A percentile compares a stretch with the other conserved stretches of the same genome.
phyloP scores from a whole-genome alignment of 2,113 vertebrate genomes.

The Thermophis baileyi region DNA sequence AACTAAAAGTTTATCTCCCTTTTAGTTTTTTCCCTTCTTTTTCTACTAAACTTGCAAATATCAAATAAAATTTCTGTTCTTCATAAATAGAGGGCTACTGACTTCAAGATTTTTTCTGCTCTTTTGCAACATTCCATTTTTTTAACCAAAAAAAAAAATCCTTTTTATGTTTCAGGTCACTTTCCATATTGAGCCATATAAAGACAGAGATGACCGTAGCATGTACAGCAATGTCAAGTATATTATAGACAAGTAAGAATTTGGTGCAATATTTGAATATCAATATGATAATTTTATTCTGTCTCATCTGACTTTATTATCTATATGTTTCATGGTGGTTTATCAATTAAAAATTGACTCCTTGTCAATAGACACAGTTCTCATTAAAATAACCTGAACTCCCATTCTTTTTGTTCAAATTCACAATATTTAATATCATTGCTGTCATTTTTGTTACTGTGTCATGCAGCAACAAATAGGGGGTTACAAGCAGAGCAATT shows the following conservation, averaged over 20 bases:
- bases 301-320: neutral
- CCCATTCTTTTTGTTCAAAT: neutral
- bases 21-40: neutral
- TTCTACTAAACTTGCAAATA: neutral
- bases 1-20: neutral
- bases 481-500: neutral
- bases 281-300: neutral
- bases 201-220: constrained; percentile 84
- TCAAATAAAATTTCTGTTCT: neutral
- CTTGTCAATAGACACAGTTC: neutral
- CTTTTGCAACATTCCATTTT: neutral
- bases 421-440: neutral
- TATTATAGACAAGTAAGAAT: constrained; percentile 89
- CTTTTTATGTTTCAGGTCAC: constrained; percentile 74
- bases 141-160: neutral
- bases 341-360: neutral
- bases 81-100: neutral
- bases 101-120: neutral
- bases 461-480: neutral
- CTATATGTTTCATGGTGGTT: neutral
- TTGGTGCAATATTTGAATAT: constrained; percentile 13
- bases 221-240: constrained; percentile 90
- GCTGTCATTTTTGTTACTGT: neutral
- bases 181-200: constrained; percentile 97
- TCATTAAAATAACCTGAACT: neutral